Conservation (phyloP, 2,797 vertebrate species). For the Eulemur coronatus region DNA sequence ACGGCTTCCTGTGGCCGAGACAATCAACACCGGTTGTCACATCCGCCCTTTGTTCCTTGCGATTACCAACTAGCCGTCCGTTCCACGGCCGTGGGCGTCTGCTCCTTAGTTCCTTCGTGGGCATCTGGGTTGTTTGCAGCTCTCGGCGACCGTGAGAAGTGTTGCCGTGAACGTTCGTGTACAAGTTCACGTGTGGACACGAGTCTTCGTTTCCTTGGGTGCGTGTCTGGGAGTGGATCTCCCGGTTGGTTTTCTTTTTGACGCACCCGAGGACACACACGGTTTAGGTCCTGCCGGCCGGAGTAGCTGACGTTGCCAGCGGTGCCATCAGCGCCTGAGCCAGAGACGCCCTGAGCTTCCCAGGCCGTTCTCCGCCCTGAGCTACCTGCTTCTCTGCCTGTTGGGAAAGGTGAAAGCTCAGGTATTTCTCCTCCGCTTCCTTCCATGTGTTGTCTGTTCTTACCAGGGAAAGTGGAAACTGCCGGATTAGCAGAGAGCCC, state of each 20-base stretch:
- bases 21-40: too few species aligned
- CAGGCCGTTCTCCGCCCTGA: rapidly evolving
- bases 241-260: too few species aligned
- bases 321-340: rapidly evolving
- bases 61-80: background rate
- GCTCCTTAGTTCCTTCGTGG: rapidly evolving
- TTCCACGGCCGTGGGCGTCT: rapidly evolving
- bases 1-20: too few species aligned
- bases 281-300: background rate
- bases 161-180: rapidly evolving
- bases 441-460: background rate
- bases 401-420: background rate
- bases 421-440: rapidly evolving
- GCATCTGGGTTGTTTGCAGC: background rate
- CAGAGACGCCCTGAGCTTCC: rapidly evolving
- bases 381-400: background rate
- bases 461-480: background rate
- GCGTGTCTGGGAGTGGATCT: rapidly evolving
- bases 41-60: background rate
- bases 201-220: rapidly evolving
- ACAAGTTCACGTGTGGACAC: rapidly evolving
- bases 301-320: rapidly evolving
- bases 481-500: constrained; percentile 19
- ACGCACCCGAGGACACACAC: rapidly evolving
- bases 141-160: rapidly evolving